Evolutionary conservation across 2,888 invertebrate species (phyloP).

Genomic region (Digitonthophagus gazella): DNA sequence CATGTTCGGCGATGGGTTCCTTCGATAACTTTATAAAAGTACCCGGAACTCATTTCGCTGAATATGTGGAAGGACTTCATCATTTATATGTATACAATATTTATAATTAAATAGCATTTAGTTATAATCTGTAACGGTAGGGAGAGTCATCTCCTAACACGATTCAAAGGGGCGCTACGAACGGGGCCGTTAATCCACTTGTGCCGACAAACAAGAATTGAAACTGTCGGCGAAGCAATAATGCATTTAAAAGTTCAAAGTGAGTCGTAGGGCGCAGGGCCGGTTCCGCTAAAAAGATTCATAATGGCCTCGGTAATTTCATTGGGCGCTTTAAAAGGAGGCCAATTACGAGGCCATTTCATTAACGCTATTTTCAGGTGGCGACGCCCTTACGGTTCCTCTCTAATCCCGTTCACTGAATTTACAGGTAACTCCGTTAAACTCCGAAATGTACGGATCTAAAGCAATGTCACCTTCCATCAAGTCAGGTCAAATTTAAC

Average conservation of each 20-base stretch:
- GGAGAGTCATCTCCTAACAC: too few relatives aligned
- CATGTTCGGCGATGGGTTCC: too few relatives aligned
- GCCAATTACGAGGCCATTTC: constrained; percentile 26
- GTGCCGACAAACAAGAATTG: constrained; percentile 28
- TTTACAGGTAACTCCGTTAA: not conserved
- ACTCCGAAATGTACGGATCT: not conserved
- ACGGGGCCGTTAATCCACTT: constrained; percentile 22
- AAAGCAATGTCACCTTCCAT: not conserved
- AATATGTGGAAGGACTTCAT: too few relatives aligned
- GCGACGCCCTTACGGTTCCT: not conserved
- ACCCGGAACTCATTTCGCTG: too few relatives aligned
- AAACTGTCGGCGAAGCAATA: constrained; percentile 28
- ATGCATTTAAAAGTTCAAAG: constrained; percentile 30
- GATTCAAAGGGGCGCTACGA: not conserved
- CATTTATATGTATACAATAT: too few relatives aligned
- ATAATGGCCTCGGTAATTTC: constrained; percentile 28
- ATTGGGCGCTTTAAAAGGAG: constrained; percentile 26
- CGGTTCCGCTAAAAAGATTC: constrained; percentile 26
- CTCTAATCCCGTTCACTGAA: not conserved
- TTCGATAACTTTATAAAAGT: too few relatives aligned
- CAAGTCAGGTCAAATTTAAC: too few relatives aligned
- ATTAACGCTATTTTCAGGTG: constrained; percentile 26
- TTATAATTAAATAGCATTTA: too few relatives aligned
- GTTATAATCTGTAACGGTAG: too few relatives aligned
- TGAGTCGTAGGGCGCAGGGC: constrained; percentile 2